Percentiles rank a stretch among this genome's conserved stretches.
phyloP scores from a whole-genome alignment of 2,888 invertebrate genomes.

The Drosophila paucipuncta region DNA sequence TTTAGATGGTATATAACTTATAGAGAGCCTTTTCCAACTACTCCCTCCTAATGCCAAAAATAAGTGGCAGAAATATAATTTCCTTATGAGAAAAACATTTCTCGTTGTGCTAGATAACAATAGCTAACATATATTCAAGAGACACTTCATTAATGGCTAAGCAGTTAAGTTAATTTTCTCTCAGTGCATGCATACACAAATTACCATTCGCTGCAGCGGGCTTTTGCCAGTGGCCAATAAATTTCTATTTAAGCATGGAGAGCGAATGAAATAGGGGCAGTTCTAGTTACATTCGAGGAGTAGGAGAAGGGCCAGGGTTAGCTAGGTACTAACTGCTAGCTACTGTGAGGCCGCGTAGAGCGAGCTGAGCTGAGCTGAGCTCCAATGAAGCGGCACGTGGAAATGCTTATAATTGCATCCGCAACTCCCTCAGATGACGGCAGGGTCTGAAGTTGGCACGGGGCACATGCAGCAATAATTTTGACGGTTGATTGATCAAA shows the following conservation, averaged over 20 bases:
- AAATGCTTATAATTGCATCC: conserved; percentile 81
- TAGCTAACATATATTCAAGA: conserved; percentile 1
- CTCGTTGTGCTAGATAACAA: not conserved
- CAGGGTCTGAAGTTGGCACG: conserved; percentile 52
- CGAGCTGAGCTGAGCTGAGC: conserved; percentile 48
- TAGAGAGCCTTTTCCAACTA: not conserved
- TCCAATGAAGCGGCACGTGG: conserved; percentile 80
- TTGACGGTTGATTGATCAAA: conserved; percentile 82
- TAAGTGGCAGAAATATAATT: not conserved
- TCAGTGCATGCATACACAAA: conserved; percentile 42
- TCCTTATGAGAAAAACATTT: no score
- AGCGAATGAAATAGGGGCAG: conserved; percentile 25
- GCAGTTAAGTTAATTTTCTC: conserved; percentile 24
- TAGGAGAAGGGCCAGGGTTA: not conserved
- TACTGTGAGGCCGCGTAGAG: conserved; percentile 54
- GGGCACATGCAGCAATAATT: conserved; percentile 71
- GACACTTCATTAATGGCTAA: conserved; percentile 9
- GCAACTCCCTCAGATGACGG: conserved; percentile 41
- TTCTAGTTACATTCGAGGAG: not conserved
- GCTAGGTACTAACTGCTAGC: conserved; percentile 35
- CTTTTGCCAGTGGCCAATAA: conserved; percentile 73
- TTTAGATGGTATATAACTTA: no score
- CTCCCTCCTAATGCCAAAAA: not conserved
- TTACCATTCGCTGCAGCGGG: conserved; percentile 50
- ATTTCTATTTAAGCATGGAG: conserved; percentile 73